Evolutionary conservation across 1,140 invertebrate species (phyloP).

Genomic region (Carcinoscorpius rotundicauda): DNA sequence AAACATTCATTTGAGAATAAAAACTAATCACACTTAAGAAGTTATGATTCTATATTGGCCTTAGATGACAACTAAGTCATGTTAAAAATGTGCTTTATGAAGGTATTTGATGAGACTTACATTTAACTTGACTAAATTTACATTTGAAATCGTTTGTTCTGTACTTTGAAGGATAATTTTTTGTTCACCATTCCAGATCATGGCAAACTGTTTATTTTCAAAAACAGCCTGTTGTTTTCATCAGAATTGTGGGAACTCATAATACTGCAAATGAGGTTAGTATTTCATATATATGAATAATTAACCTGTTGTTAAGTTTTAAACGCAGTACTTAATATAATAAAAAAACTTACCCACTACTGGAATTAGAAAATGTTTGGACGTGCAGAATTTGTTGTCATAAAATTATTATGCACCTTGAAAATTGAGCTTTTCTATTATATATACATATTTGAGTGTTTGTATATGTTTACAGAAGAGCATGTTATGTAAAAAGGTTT

Average conservation of each 20-base stretch:
- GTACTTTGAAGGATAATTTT: background rate
- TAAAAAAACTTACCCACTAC: no score
- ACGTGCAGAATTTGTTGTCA: no score
- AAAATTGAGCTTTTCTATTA: no score
- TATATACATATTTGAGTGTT: no score
- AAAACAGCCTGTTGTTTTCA: constrained; percentile 75
- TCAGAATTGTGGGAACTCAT: constrained; percentile 84
- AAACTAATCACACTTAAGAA: no score
- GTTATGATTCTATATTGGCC: background rate
- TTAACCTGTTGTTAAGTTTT: no score
- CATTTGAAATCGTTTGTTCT: constrained; percentile 6
- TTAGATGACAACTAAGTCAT: background rate
- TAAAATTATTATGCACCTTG: no score
- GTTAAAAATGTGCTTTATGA: constrained; percentile 4
- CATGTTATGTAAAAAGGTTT: no score
- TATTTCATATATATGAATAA: background rate
- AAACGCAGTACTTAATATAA: no score
- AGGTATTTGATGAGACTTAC: constrained; percentile 2
- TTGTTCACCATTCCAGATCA: constrained; percentile 39
- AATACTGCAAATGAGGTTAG: constrained; percentile 92
- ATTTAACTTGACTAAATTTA: background rate
- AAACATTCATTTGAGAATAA: no score
- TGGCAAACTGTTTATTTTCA: constrained; percentile 85
- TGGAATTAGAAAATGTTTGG: no score
- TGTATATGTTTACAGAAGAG: no score